phyloP scores from a whole-genome alignment of 2,888 invertebrate genomes.

The Pardosa pseudoannulata region DNA sequence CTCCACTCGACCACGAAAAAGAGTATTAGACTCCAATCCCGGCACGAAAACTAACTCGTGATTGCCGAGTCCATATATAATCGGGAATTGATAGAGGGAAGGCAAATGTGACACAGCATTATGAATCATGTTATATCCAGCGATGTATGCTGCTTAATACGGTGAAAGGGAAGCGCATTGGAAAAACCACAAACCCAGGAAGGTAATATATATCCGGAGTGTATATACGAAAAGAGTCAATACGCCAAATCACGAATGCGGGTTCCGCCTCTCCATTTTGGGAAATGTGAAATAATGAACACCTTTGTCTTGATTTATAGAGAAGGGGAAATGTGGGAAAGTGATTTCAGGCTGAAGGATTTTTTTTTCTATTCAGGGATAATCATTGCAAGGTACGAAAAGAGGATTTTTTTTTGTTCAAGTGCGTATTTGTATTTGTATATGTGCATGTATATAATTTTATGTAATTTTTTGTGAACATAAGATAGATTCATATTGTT shows the following conservation, averaged over 20 bases:
- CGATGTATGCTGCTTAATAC: not conserved
- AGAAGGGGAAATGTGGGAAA: conserved; percentile 25
- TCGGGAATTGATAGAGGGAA: not conserved
- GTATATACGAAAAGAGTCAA: conserved; percentile 52
- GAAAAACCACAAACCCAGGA: not conserved
- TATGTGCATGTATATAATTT: no score
- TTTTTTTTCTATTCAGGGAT: not conserved
- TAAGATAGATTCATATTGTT: no score
- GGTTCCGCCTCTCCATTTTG: conserved; percentile 46
- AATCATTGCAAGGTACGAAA: no score
- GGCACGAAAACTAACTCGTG: not conserved
- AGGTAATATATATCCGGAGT: conserved; percentile 52
- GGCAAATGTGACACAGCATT: not conserved
- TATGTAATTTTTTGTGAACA: no score
- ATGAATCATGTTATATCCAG: not conserved
- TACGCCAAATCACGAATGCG: conserved; percentile 57
- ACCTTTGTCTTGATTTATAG: conserved; percentile 65
- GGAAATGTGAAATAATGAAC: conserved; percentile 47
- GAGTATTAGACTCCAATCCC: not conserved
- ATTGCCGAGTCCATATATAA: not conserved
- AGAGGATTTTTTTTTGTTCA: no score
- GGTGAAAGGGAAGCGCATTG: not conserved
- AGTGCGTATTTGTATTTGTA: no score
- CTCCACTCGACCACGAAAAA: no score
- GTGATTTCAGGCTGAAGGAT: conserved; percentile 40